Base-by-base conservation (phyloP, 2,888 invertebrate species). In the Perithous albicinctus region DNA sequence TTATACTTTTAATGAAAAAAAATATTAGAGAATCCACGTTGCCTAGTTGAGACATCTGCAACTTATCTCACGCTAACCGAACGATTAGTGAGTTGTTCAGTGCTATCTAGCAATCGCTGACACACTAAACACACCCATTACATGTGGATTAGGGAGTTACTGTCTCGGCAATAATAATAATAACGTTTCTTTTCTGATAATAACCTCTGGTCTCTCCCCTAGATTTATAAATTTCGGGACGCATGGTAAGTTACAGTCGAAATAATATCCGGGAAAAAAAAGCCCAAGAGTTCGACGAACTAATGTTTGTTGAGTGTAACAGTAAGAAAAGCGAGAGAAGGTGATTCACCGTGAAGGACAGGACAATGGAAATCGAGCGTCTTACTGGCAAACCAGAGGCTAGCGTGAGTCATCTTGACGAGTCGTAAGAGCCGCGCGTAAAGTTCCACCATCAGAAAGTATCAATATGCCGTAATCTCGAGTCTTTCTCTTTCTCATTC, bases 341-440 rank as follows among this genome's bases (percentile, higher is more conserved):
- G 77, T 83, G 83, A 83, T 80, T 83, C 83, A 77, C 41, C 80
- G 69, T 29, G 59, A 12, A 29, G 54, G 20, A 26, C n/a, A 32
- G 70, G 18, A 54, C 23, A 63, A 46, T 48, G 72, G 38, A 63
- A 77, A 73, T 69, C 67, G 15, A 29, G 67, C 26, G 80, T n/a
- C 75, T 15, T 51, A 63, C 51, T 26, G 1, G 23, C 7, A n/a
- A 66, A 32, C 20, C 26, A 48, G 41, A 56, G 43, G 20, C 32
- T 32, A 46, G 46, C n/a, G 54, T 81, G 80, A 81, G 73, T 81
- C 80, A 81, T 77, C 56, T 73, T 15, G 5, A 46, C 43, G 48
- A 29, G 67, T 41, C 29, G 23, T 15, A 56, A 67, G 48, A 63
- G 63, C 15, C 18, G 29, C 41, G 43, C n/a, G 43, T 46, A n/a